These are phyloP conservation scores for Eucidaris tribuloides DNA, from an alignment of 35 echinoderm and acorn worm genomes.

Conservation along the genomic window DNA sequence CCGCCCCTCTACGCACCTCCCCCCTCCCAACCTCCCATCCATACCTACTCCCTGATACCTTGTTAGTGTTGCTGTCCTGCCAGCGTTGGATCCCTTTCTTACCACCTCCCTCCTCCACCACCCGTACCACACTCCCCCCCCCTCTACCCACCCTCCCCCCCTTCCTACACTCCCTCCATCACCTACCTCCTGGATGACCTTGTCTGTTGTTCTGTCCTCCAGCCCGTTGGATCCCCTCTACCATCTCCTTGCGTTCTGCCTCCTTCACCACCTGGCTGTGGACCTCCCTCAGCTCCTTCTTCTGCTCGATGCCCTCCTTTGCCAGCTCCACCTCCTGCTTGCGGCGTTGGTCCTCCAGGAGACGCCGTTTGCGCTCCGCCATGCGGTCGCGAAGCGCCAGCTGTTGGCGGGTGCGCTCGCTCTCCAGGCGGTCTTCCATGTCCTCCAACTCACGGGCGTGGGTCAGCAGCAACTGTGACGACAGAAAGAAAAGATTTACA, in stretches of 20 bases:
- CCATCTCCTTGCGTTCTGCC: slow-evolving; percentile 77
- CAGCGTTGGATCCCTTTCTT: too few species aligned
- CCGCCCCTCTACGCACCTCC: too few species aligned
- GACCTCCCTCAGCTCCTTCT: slow-evolving; percentile 90
- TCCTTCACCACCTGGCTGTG: slow-evolving; percentile 78
- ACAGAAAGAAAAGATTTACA: too few species aligned
- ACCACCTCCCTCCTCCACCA: not conserved
- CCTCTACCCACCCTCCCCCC: not conserved
- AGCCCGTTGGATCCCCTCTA: slow-evolving; percentile 72
- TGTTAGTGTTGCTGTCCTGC: too few species aligned
- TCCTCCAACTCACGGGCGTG: slow-evolving; percentile 94
- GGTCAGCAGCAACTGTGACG: slow-evolving; percentile 43
- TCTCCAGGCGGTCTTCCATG: slow-evolving; percentile 77
- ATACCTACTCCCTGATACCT: too few species aligned
- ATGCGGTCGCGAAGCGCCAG: slow-evolving; percentile 67
- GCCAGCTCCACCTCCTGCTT: slow-evolving; percentile 84
- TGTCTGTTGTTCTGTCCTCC: slow-evolving; percentile 77
- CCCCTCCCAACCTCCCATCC: too few species aligned
- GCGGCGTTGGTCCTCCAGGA: slow-evolving; percentile 56
- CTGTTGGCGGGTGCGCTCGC: slow-evolving; percentile 65
- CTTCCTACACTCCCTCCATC: not conserved
- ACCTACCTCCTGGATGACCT: slow-evolving; percentile 68
- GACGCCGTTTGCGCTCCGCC: slow-evolving; percentile 66
- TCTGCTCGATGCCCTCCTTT: slow-evolving; percentile 79
- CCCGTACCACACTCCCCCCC: too few species aligned